A percentile compares a stretch with the other conserved stretches of the same genome.
These are phyloP conservation scores for Pangasianodon gigas DNA, from an alignment of 2,113 vertebrate genomes.

Conservation along the genomic window DNA sequence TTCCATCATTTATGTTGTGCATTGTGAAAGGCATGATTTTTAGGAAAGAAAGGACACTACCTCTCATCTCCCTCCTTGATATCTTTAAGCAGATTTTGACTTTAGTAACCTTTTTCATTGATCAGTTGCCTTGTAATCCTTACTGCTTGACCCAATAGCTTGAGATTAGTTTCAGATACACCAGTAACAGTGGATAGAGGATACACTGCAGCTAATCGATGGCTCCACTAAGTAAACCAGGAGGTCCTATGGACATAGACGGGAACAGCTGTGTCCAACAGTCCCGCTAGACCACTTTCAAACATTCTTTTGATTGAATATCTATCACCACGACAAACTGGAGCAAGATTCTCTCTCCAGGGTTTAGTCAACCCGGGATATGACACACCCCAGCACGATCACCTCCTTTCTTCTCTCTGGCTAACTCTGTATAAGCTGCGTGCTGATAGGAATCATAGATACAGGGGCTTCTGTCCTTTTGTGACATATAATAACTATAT, in stretches of 20 bases:
- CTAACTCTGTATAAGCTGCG: not conserved
- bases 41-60: not conserved
- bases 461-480: not conserved
- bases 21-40: not conserved
- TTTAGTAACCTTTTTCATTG: not conserved
- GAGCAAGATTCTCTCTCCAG: not conserved
- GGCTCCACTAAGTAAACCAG: slow-evolving; percentile 8
- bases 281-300: not conserved
- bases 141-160: not conserved
- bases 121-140: not conserved
- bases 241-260: not conserved
- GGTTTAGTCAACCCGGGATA: not conserved
- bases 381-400: not conserved
- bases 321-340: not conserved
- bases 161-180: not conserved
- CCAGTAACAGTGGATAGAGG: not conserved
- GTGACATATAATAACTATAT: not conserved
- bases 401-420: not conserved
- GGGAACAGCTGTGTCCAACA: slow-evolving; percentile 13
- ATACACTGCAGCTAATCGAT: slow-evolving; percentile 20
- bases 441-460: not conserved
- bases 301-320: not conserved
- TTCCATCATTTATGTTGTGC: slow-evolving; percentile 3
- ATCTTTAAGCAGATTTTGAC: not conserved
- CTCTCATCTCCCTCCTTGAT: not conserved